Evolutionary conservation across 2,888 invertebrate species (phyloP).

Genomic region (Aethes cnicana): DNA sequence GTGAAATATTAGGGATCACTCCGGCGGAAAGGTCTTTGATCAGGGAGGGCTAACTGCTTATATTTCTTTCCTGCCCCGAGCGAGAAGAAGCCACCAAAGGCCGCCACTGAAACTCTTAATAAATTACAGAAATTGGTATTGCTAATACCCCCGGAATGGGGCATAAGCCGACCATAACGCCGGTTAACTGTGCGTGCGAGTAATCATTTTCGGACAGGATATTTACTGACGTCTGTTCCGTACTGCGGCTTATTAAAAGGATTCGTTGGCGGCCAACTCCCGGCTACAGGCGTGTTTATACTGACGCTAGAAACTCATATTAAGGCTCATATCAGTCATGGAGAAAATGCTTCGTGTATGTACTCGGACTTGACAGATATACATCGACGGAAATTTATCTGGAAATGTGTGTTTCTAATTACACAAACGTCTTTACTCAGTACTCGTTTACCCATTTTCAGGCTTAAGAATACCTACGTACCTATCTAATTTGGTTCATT

Average conservation of each 20-base stretch:
- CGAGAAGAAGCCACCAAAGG: slow-evolving; percentile 69
- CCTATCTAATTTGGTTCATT: too few relatives aligned
- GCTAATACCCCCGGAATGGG: slow-evolving; percentile 78
- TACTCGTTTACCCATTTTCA: too few relatives aligned
- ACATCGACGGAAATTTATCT: too few relatives aligned
- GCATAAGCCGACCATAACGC: slow-evolving; percentile 75
- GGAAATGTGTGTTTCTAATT: too few relatives aligned
- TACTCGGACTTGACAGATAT: too few relatives aligned
- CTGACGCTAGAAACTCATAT: background rate
- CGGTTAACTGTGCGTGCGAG: slow-evolving; percentile 73
- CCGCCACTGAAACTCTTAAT: slow-evolving; percentile 73
- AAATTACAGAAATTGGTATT: slow-evolving; percentile 79
- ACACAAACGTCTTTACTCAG: too few relatives aligned
- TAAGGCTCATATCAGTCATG: too few relatives aligned
- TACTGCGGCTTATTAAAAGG: slow-evolving; percentile 63
- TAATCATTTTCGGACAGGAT: slow-evolving; percentile 79
- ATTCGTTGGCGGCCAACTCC: slow-evolving; percentile 39
- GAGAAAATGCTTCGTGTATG: too few relatives aligned
- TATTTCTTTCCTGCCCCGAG: slow-evolving; percentile 65
- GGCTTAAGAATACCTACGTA: too few relatives aligned
- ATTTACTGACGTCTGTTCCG: slow-evolving; percentile 75
- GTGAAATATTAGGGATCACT: slow-evolving; percentile 82
- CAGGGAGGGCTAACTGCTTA: slow-evolving; percentile 63
- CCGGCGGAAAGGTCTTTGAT: slow-evolving; percentile 74
- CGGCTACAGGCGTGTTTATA: slow-evolving; percentile 30